Evolutionary conservation across 2,797 vertebrate species (phyloP).

Genomic region (Argya squamiceps): DNA sequence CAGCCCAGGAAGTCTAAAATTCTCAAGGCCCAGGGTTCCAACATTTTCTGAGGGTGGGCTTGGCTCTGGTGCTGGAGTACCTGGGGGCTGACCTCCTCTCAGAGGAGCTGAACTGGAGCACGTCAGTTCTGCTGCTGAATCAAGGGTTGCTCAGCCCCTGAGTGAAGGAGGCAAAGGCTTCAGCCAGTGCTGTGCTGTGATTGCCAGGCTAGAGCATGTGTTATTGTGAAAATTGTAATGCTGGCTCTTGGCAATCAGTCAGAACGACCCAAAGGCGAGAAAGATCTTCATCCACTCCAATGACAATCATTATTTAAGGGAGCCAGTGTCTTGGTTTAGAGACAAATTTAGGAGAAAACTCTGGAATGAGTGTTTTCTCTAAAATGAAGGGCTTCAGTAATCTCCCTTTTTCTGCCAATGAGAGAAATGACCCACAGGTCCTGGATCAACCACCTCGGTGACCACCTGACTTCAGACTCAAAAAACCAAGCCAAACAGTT

Average conservation of each 20-base stretch:
- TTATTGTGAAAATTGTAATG: neutral
- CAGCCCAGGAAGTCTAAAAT: neutral
- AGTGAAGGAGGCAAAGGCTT: neutral
- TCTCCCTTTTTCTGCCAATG: neutral
- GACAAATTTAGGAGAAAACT: neutral
- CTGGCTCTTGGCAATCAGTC: neutral
- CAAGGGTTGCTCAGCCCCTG: neutral
- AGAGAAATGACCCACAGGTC: neutral
- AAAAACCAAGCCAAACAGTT: neutral
- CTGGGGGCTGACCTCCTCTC: neutral
- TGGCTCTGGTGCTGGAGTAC: neutral
- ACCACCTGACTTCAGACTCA: neutral
- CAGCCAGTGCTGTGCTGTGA: no score
- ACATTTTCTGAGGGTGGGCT: fast-evolving
- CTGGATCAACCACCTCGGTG: neutral
- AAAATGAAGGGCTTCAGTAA: neutral
- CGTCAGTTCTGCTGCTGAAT: neutral
- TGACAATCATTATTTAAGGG: neutral
- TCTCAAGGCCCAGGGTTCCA: neutral
- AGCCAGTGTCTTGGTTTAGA: neutral
- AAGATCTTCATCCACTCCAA: neutral
- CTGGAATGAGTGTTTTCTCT: neutral
- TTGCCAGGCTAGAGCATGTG: neutral
- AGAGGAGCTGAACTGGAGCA: neutral
- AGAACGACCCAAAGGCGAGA: neutral